Conservation (phyloP, 2,888 invertebrate species). For the Catocala nupta region DNA sequence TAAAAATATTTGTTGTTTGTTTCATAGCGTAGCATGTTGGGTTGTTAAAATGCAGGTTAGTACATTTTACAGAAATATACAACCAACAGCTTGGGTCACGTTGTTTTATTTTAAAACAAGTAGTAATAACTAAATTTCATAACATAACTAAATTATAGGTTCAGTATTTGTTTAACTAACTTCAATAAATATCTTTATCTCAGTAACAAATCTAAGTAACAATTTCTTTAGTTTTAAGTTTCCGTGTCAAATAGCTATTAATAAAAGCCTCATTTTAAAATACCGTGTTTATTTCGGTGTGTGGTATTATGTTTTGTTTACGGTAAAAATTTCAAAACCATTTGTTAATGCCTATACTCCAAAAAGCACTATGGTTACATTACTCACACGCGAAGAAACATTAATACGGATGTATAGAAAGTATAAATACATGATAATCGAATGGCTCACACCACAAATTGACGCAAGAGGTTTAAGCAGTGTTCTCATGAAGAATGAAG, state of each 20-base stretch:
- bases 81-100: too few relatives aligned
- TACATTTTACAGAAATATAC: too few relatives aligned
- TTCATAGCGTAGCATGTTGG: too few relatives aligned
- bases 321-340: slow-evolving; percentile 1
- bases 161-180: slow-evolving; percentile 23
- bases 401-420: too few relatives aligned
- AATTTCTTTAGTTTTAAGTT: slow-evolving; percentile 42
- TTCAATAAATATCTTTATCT: slow-evolving; percentile 27
- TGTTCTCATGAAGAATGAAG: too few relatives aligned
- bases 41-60: too few relatives aligned
- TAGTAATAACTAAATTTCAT: background rate
- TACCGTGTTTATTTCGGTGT: slow-evolving; percentile 26
- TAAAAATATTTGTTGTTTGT: too few relatives aligned
- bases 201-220: slow-evolving; percentile 35
- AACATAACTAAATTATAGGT: background rate
- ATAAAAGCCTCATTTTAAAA: slow-evolving; percentile 44
- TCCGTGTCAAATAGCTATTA: slow-evolving; percentile 45
- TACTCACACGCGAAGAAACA: too few relatives aligned
- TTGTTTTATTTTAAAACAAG: too few relatives aligned
- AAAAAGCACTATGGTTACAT: background rate
- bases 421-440: too few relatives aligned
- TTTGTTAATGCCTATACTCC: slow-evolving; percentile 1
- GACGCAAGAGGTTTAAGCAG: too few relatives aligned
- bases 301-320: slow-evolving; percentile 32
- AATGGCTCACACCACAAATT: too few relatives aligned